Base-by-base conservation (phyloP, 2,113 vertebrate genomes). In the Perccottus glenii region DNA sequence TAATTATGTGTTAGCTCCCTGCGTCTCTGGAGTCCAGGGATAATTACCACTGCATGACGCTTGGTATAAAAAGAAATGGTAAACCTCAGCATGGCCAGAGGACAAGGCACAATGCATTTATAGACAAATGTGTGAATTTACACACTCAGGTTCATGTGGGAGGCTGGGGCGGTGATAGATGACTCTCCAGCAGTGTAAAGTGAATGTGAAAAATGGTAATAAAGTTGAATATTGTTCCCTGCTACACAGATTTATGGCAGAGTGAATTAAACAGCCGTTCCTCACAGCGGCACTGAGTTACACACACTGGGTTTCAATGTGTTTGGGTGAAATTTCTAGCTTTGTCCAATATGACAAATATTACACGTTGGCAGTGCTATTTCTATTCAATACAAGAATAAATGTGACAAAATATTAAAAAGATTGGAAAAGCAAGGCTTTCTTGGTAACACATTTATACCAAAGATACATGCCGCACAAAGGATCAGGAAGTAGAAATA, bases 241-340 rank as follows among this genome's bases (percentile, higher is more conserved):
- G 77, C 61, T 71, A 73, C 19, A 2, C 58, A 78, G 77, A 86
- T 90, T 85, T 83, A 84, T 84, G 73, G 71, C 49, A 70, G 69
- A 74, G 64, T 71, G 80, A 87, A 87, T 83, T 83, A 88, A 86
- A 89, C 77, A 87, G 80, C 76, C 56, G 67, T 78, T 92, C 69
- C 67, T 82, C 80, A 87, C 91, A 55, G 16, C 33, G 56, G 48
- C 64, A 75, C 52, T 80, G 73, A 80, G 60, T 67, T 59, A 74
- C 56, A 75, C 8, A 72, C 59, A 57, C 50, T 27, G 19, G 19
- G 19, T 27, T 27, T 27, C 19, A 27, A 27, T 27, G 19, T 27
- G 19, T 27, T 27, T 27, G 19, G 19, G 19, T 2, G 19, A 27
- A 27, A 27, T 27, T 27, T 27, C 19, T 27, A 27, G 19, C 19